A percentile compares a stretch with the other conserved stretches of the same genome.
phyloP scores from a whole-genome alignment of 2,888 invertebrate genomes.

The Drosophila quasianomalipes region DNA sequence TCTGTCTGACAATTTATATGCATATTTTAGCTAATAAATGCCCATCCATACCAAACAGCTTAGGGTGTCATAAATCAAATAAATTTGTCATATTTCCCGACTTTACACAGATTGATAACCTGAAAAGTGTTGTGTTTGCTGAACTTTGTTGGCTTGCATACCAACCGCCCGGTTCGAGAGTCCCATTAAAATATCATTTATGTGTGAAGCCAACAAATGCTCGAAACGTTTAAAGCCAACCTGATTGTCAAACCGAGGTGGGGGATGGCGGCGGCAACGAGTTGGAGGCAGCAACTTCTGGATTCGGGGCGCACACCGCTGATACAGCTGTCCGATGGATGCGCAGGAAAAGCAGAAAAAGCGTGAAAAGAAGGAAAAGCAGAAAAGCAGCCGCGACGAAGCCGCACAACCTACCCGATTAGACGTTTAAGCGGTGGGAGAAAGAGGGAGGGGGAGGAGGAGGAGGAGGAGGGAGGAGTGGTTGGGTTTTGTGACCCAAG shows the following conservation, averaged over 20 bases:
- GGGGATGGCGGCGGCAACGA: not conserved
- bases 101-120: conserved; percentile 43
- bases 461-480: not conserved
- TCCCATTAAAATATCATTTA: conserved; percentile 24
- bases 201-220: conserved; percentile 54
- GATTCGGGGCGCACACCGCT: conserved; percentile 26
- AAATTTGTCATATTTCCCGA: conserved; percentile 10
- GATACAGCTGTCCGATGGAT: conserved; percentile 61
- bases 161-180: conserved; percentile 7
- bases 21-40: conserved; percentile 6
- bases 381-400: conserved; percentile 20
- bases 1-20: not conserved
- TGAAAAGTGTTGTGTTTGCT: conserved; percentile 12
- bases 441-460: not conserved
- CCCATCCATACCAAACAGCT: conserved; percentile 7
- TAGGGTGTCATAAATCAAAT: conserved; percentile 45
- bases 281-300: conserved; percentile 27
- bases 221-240: conserved; percentile 40
- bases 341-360: conserved; percentile 10
- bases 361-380: conserved; percentile 13
- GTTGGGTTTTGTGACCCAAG: conserved; percentile 2
- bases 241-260: conserved; percentile 45
- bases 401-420: conserved; percentile 52
- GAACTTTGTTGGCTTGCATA: conserved; percentile 19
- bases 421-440: conserved; percentile 10